Evolutionary conservation across 2,888 invertebrate genomes (phyloP), one percentile per base, ranked within the genome.

Genomic region (Morinoia aosen): DNA sequence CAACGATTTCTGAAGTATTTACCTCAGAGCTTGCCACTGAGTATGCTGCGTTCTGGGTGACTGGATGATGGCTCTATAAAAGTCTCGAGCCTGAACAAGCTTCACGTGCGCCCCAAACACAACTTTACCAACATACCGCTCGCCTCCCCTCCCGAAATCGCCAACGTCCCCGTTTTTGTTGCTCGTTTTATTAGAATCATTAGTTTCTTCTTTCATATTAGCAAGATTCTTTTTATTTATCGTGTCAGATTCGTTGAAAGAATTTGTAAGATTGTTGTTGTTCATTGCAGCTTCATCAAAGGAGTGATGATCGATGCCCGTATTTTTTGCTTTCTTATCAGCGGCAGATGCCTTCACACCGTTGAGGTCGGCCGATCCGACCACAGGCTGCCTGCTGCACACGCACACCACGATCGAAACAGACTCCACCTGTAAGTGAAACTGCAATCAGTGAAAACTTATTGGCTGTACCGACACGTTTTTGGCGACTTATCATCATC

Each of bases 11-110:
- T 76, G 25, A 76, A 76, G 76, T 33, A 39, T 94, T 95, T 95
- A 96, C 91, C 95, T 96, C n/a, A 96, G 95, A 19, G 96, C 88
- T 88, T 96, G 96, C 96, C 96, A 96, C 95, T 96, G 96, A 0
- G 96, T 96, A 25, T 95, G 95, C 39, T 96, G 96, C 93, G 96
- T 96, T 58, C 96, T n/a, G 39, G 96, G 96, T n/a, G 95, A 93
- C 64, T 95, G 95, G 93, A 96, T 93, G 94, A 96, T 96, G 94
- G 96, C 48, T 12, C 95, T 88, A 96, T 96, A 96, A 91, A 96
- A 96, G 19, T 96, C 95, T 48, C 95, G 57, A 48, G 95, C 95
- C 16, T 96, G 93, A 7, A 95, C 95, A 8, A 95, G 95, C 2
- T 93, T 95, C 33, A 96, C 96, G 93, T 95, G 88, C 14, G 95